Base-by-base conservation (phyloP, 2,113 vertebrate genomes). In the Ancistrus triradiatus region DNA sequence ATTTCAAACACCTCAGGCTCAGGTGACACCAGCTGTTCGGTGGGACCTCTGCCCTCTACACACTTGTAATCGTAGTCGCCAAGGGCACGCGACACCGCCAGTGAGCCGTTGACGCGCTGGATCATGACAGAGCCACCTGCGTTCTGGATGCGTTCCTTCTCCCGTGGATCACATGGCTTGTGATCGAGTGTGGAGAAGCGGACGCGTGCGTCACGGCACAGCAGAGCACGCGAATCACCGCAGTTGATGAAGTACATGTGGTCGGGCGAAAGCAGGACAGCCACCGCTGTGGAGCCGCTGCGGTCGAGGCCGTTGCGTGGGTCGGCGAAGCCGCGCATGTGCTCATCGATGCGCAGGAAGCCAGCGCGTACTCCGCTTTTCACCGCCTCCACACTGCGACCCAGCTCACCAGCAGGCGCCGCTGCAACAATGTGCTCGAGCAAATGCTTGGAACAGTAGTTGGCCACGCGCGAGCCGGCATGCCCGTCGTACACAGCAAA, bases 21-120 rank as follows among this genome's bases (percentile, higher is more conserved):
- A 4, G 96, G 96, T 78, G 95, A 98, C 64, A 99, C 96, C 79
- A 99, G 90, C 77, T 99, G 96, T 85, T 99, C 96, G 52, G 96
- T 99, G 70, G 95, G 94, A 62, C 96, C 96, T 81, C 94, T 98
- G 73, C 96, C 96, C 17, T 98, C 94, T 50, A 98, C 95, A 59
- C 94, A 97, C 84, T 99, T 99, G 88, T 99, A 99, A 82, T 99
- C 95, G 75, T 93, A 99, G 89, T 99, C 96, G 76, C 96, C 96
- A 71, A 99, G 85, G 73, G 96, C 96, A 60, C 96, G 90, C 7
- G 96, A 99, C 38, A 99, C 96, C 28, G 96, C 96, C 83, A 99
- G 80, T 2, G 95, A 98, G 18, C 95, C 96, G 43, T 99, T 99
- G 72, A 99, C 96, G 78, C 96, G 90, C 69, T 98, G 95, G 77